Conservation (phyloP, 2,888 invertebrate species). For the Ectobius pallidus region DNA sequence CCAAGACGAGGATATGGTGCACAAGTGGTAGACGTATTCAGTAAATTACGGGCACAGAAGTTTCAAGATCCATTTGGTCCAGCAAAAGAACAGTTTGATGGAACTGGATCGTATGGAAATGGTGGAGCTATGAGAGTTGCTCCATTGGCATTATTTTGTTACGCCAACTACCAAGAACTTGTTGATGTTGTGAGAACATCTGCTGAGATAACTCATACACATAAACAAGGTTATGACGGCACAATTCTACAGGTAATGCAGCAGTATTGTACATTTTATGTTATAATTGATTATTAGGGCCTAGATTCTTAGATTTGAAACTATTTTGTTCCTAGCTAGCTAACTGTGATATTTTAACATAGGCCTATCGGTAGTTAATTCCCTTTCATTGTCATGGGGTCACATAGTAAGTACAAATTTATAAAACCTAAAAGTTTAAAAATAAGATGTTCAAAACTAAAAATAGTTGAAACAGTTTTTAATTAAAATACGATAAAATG, state of each 20-base stretch:
- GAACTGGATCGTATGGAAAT: conserved; percentile 76
- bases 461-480: too few species aligned
- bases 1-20: conserved; percentile 70
- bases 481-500: too few species aligned
- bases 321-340: too few species aligned
- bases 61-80: conserved; percentile 66
- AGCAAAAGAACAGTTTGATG: conserved; percentile 68
- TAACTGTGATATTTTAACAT: too few species aligned
- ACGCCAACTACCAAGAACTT: conserved; percentile 58
- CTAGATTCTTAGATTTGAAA: too few species aligned
- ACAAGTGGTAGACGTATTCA: conserved; percentile 63
- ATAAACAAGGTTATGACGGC: conserved; percentile 62
- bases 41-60: conserved; percentile 59
- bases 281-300: too few species aligned
- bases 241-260: conserved; percentile 62
- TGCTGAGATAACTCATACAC: conserved; percentile 69
- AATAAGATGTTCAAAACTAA: too few species aligned
- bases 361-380: too few species aligned
- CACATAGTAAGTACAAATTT: too few species aligned
- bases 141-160: conserved; percentile 68
- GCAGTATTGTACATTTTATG: too few species aligned
- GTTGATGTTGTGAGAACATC: conserved; percentile 58
- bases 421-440: too few species aligned
- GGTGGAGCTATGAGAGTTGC: conserved; percentile 77
- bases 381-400: too few species aligned